Evolutionary conservation across 2,888 invertebrate species (phyloP).

Genomic region (Philhelius pedissequus): DNA sequence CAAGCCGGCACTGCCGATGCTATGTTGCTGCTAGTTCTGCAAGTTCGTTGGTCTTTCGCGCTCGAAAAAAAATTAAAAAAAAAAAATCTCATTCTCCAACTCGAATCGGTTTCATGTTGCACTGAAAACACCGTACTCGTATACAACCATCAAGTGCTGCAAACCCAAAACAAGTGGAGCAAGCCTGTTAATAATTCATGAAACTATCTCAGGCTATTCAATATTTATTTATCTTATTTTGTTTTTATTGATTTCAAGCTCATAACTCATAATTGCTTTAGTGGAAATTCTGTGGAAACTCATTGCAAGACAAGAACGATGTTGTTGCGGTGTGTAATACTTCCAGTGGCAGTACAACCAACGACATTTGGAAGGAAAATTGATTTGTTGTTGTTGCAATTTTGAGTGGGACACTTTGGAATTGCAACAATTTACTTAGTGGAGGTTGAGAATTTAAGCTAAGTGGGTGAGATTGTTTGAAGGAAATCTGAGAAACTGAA

Average conservation of each 20-base stretch:
- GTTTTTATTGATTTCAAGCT: neutral
- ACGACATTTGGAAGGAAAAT: neutral
- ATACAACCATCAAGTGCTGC: neutral
- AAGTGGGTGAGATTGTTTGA: conserved; percentile 7
- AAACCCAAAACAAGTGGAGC: conserved; percentile 49
- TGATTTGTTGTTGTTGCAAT: neutral
- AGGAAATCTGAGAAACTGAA: neutral
- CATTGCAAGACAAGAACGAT: neutral
- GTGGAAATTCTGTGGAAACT: neutral
- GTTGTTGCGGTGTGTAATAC: neutral
- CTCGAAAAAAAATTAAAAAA: conserved; percentile 7
- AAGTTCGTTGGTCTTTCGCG: conserved; percentile 58
- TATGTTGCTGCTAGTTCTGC: conserved; percentile 6
- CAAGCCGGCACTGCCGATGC: neutral
- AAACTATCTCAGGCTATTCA: conserved; percentile 33
- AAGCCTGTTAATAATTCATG: conserved; percentile 52
- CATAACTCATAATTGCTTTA: neutral
- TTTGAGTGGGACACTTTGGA: neutral
- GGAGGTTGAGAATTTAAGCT: neutral
- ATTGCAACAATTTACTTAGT: neutral
- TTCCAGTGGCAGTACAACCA: neutral
- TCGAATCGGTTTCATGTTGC: conserved; percentile 33
- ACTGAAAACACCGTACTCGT: neutral
- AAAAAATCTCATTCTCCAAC: conserved; percentile 20
- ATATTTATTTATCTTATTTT: conserved; percentile 26